Evolutionary conservation across 2,113 vertebrate genomes (phyloP).

Genomic region (Macroglossus sobrinus): DNA sequence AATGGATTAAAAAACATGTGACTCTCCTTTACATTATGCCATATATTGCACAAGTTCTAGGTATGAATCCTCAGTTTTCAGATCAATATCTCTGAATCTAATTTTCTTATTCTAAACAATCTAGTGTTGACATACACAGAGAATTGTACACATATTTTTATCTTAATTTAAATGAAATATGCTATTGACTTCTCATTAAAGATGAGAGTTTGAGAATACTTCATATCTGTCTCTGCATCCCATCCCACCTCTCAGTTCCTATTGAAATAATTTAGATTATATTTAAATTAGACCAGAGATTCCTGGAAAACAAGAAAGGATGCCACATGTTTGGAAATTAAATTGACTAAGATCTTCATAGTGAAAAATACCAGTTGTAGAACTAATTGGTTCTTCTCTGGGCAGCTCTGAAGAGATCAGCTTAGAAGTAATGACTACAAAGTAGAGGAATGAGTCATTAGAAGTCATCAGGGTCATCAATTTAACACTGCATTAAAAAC

Average conservation of each 20-base stretch:
- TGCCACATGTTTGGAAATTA: neutral
- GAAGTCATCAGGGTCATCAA: neutral
- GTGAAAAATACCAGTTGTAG: neutral
- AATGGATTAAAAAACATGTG: neutral
- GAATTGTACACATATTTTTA: neutral
- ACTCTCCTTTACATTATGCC: neutral
- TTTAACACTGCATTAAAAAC: neutral
- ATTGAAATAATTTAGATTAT: neutral
- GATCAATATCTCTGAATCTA: neutral
- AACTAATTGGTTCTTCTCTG: neutral
- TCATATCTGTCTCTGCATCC: rapidly evolving
- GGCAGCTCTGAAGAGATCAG: neutral
- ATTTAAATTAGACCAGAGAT: neutral
- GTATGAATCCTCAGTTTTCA: neutral
- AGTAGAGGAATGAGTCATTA: neutral
- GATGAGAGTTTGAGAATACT: neutral
- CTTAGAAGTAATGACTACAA: neutral
- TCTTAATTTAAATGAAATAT: neutral
- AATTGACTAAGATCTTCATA: neutral
- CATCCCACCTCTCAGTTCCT: neutral
- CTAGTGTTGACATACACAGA: neutral
- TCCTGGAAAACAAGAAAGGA: neutral
- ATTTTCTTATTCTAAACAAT: neutral
- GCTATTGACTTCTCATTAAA: neutral
- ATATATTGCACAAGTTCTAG: neutral